Percentiles rank a stretch among this genome's conserved stretches.
phyloP scores from a whole-genome alignment of 2,113 vertebrate species.

The Aptenodytes patagonicus region DNA sequence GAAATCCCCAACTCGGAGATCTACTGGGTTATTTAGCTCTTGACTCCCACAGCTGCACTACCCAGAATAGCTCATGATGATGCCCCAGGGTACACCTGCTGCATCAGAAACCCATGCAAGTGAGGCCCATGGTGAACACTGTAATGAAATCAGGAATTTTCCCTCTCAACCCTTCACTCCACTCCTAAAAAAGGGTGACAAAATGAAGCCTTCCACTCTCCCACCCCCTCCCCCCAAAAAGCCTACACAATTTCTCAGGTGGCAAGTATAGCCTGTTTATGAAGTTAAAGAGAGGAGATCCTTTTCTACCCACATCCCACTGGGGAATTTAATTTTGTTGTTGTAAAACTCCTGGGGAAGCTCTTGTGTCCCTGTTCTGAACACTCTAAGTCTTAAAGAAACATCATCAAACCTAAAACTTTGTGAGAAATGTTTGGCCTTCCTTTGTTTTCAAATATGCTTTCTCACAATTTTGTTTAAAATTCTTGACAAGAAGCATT shows the following conservation, averaged over 20 bases:
- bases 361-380: background rate
- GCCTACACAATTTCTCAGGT: background rate
- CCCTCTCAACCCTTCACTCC: background rate
- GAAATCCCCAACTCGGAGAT: background rate
- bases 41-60: background rate
- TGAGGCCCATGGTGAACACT: background rate
- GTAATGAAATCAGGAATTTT: background rate
- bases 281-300: background rate
- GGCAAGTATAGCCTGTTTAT: background rate
- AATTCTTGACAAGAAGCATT: background rate
- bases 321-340: background rate
- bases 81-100: background rate
- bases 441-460: background rate
- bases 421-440: background rate
- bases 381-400: background rate
- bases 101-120: background rate
- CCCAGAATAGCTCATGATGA: background rate
- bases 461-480: background rate
- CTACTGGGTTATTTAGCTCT: background rate
- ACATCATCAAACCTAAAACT: background rate
- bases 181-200: background rate
- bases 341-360: background rate
- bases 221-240: fast-evolving
- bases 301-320: background rate
- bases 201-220: background rate